Evolutionary conservation across 1,140 invertebrate species (phyloP), one percentile per base, ranked within the genome.

Genomic region (Zaprionus vittiger): DNA sequence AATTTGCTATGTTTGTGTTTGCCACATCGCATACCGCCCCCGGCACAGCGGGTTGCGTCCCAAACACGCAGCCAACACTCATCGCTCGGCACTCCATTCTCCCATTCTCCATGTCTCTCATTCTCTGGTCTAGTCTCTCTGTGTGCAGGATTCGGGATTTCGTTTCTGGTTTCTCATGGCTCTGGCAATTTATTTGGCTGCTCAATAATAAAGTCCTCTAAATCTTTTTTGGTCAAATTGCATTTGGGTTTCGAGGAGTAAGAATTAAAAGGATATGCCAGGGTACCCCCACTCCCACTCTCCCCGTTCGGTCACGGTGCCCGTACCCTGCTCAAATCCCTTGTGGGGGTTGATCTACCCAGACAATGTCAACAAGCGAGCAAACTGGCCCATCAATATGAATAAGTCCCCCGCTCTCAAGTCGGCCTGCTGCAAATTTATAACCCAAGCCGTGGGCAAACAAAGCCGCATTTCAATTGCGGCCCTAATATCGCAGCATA

Each of bases 211-310:
- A 81, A 81, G 76, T 81, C 72, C 79, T 75, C 72, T 75, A 75
- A 80, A 80, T 80, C 77, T 81, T 81, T 75, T 79, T 81, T 81
- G 79, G 76, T 81, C 72, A 79, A 81, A 81, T 81, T 79, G 67
- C 77, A 81, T 81, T 81, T 81, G 66, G 72, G 71, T 78, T 78
- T 74, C 63, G 67, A 60, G 67, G 26, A 65, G 79, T 47, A 70
- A 66, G 64, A 72, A 80, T 80, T 78, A 80, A 80, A 80, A 80
- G 78, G 78, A 80, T 80, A 80, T 70, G 60, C 64, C 24, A 22
- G 20, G n/a, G 20, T 37, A 11, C 47, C 52, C 68, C 47, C 47
- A 6, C 15, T 15, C 68, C 47, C 47, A 6, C 15, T n/a, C 59
- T 6, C 61, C 26, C 3, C 24, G 26, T 47, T 38, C 41, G 41